Percentiles rank a stretch among this genome's conserved stretches.
Conservation (phyloP, 2,888 invertebrate species). For the Sesia apiformis region DNA sequence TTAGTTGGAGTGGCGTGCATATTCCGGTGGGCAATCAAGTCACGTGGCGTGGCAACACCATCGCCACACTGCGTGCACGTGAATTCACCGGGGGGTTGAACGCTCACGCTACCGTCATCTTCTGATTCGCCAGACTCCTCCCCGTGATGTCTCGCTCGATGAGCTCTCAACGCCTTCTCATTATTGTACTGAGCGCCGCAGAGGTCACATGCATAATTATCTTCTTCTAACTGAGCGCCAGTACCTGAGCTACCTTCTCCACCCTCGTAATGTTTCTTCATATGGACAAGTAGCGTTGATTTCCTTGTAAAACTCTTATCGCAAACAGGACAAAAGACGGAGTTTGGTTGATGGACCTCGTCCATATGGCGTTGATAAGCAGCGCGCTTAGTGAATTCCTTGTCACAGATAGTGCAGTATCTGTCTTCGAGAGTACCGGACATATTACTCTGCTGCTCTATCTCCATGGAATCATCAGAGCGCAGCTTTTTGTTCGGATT, state of each 20-base stretch:
- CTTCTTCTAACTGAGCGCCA: conserved; percentile 39
- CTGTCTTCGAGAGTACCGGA: conserved; percentile 58
- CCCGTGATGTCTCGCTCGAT: conserved; percentile 75
- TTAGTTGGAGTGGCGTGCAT: conserved; percentile 69
- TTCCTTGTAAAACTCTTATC: conserved; percentile 76
- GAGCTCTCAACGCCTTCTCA: conserved; percentile 72
- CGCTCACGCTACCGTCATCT: conserved; percentile 41
- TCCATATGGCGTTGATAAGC: conserved; percentile 76
- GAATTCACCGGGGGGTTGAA: conserved; percentile 59
- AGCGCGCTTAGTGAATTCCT: conserved; percentile 76
- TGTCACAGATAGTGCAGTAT: conserved; percentile 75
- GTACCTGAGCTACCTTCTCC: conserved; percentile 45
- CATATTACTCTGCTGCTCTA: conserved; percentile 54
- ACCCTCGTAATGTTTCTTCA: conserved; percentile 73
- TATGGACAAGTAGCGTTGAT: conserved; percentile 77
- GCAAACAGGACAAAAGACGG: conserved; percentile 77
- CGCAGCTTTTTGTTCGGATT: conserved; percentile 67
- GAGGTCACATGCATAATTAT: conserved; percentile 68
- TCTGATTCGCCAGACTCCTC: conserved; percentile 52
- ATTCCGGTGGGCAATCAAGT: conserved; percentile 71
- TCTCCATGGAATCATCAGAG: conserved; percentile 58
- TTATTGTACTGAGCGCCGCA: conserved; percentile 76
- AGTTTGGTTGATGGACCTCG: conserved; percentile 69
- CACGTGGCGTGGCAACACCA: conserved; percentile 68
- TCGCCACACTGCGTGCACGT: conserved; percentile 73